Conservation (phyloP, 2,797 vertebrate species). For the Sebastes diploproa region DNA sequence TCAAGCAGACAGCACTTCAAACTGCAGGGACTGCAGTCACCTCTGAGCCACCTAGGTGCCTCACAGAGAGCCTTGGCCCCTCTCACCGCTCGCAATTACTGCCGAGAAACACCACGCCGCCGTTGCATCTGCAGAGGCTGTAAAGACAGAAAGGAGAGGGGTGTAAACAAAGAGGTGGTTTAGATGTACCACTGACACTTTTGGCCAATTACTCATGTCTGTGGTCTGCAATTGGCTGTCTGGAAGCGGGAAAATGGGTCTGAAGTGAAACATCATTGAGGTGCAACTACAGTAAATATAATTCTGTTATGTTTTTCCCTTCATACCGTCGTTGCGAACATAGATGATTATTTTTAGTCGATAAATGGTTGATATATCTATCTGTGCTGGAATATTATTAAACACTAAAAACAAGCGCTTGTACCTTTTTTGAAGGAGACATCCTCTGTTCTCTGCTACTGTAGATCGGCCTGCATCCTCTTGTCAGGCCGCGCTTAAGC, state of each 20-base stretch:
- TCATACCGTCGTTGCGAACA: not conserved
- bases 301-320: slow-evolving; percentile 28
- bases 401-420: slow-evolving; percentile 18
- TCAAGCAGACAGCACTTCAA: slow-evolving; percentile 70
- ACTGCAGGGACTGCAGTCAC: slow-evolving; percentile 67
- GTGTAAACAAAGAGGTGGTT: slow-evolving; percentile 64
- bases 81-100: slow-evolving; percentile 68
- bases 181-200: slow-evolving; percentile 72
- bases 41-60: slow-evolving; percentile 54
- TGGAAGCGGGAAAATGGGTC: slow-evolving; percentile 50
- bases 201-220: slow-evolving; percentile 73
- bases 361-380: not conserved
- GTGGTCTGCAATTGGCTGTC: slow-evolving; percentile 61
- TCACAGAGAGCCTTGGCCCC: slow-evolving; percentile 42
- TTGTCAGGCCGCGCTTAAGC: not conserved
- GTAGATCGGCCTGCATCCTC: not conserved
- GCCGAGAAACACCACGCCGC: slow-evolving; percentile 33
- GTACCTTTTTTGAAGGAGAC: slow-evolving; percentile 12
- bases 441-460: not conserved
- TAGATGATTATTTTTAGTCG: not conserved
- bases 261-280: slow-evolving; percentile 59
- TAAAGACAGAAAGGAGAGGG: slow-evolving; percentile 45
- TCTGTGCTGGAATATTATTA: not conserved
- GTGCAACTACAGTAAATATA: slow-evolving; percentile 37
- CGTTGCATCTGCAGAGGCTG: slow-evolving; percentile 53